phyloP scores from a whole-genome alignment of 1,140 invertebrate genomes.

The Panagrolaimus sp. region DNA sequence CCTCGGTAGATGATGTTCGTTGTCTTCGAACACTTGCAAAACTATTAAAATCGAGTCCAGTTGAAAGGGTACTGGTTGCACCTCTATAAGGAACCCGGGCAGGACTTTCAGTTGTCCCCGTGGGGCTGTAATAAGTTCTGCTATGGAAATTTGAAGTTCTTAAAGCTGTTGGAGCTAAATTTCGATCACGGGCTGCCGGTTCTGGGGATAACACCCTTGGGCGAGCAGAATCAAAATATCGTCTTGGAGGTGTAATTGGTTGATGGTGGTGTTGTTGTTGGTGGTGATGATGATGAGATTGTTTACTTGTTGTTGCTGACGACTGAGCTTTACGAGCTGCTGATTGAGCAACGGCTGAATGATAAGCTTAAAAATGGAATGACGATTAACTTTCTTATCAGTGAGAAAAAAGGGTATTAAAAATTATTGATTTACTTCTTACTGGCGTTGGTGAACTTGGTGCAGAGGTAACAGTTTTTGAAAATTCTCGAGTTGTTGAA shows the following conservation, averaged over 20 bases:
- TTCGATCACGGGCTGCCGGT: slow-evolving; percentile 1
- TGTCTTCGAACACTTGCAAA: slow-evolving; percentile 3
- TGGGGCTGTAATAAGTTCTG: neutral
- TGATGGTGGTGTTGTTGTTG: neutral
- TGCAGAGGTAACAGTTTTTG: neutral
- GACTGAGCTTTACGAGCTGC: neutral
- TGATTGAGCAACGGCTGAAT: neutral
- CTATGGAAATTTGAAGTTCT: neutral
- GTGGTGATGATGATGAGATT: too few relatives aligned
- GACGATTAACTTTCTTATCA: too few relatives aligned
- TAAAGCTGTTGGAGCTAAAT: neutral
- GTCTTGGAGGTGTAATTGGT: neutral
- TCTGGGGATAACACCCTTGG: slow-evolving; percentile 4
- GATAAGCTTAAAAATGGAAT: neutral
- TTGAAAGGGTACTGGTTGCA: neutral
- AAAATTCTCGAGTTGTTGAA: neutral
- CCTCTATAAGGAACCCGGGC: neutral
- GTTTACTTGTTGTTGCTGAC: too few relatives aligned
- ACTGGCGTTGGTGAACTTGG: neutral
- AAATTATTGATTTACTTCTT: too few relatives aligned
- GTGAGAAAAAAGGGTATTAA: too few relatives aligned
- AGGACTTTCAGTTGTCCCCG: neutral
- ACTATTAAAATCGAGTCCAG: neutral
- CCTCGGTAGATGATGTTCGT: neutral
- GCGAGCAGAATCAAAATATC: slow-evolving; percentile 3